Evolutionary conservation across 2,113 vertebrate species (phyloP).

Genomic region (Petromus typicus): DNA sequence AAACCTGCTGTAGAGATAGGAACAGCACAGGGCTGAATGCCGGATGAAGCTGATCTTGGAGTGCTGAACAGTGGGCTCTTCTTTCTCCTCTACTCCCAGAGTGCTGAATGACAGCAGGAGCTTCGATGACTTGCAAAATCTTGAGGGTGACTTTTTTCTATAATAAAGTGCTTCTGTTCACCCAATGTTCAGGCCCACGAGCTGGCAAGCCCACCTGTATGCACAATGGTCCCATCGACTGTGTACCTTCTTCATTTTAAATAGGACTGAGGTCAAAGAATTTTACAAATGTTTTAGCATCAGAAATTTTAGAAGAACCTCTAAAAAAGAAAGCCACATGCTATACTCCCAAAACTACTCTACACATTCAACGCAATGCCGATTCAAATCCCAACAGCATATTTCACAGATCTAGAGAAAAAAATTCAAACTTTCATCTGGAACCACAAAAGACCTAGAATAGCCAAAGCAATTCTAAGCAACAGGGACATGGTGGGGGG

Average conservation of each 20-base stretch:
- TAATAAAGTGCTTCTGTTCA: background rate
- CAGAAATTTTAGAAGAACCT: background rate
- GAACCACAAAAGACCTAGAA: too few species aligned
- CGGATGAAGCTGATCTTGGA: background rate
- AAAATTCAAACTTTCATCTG: too few species aligned
- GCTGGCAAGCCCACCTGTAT: fast-evolving
- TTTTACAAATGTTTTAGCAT: background rate
- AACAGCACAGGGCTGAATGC: background rate
- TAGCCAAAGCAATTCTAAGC: too few species aligned
- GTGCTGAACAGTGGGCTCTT: fast-evolving
- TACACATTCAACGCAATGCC: too few species aligned
- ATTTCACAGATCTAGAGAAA: too few species aligned
- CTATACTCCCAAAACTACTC: too few species aligned
- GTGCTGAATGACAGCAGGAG: background rate
- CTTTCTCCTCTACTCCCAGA: background rate
- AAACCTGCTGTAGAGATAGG: background rate
- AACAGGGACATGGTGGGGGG: too few species aligned
- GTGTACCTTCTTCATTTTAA: background rate
- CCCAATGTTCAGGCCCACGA: background rate
- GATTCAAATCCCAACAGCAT: too few species aligned
- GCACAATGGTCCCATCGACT: background rate
- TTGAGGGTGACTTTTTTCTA: background rate
- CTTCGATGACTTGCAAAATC: background rate
- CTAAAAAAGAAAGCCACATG: too few species aligned
- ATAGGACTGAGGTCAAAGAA: background rate